Base-by-base conservation (phyloP, 2,113 vertebrate genomes). In the Ictalurus furcatus region DNA sequence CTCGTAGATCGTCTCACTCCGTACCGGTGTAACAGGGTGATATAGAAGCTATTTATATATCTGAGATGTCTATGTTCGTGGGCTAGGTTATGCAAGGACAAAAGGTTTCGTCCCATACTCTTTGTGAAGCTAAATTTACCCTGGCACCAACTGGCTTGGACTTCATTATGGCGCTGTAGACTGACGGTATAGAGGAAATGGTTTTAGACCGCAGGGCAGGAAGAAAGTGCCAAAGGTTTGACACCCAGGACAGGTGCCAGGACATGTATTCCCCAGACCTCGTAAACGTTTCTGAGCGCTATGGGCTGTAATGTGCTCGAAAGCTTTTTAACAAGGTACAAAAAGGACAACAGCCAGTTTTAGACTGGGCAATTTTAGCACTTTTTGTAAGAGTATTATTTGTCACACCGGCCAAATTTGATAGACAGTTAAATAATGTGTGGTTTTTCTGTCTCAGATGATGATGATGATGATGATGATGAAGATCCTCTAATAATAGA, bases 121-220 rank as follows among this genome's bases (percentile, higher is more conserved):
- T 86, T 74, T 81, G 11, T 19, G 4, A 87, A 48, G 74, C 85
- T 87, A 87, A 80, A 87, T 87, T 67, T 87, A 81, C 52, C 74
- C 79, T 74, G 23, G 30, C 16, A 34, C 52, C 48, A 37, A 59
- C 58, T 28, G 82, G 37, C 37, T 84, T 9, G 59, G 37, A 81
- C 87, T 73, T 71, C 78, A 83, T 65, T 58, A 56, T 82, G 76
- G 19, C 30, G 5, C 6, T 56, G 74, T 67, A 81, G 44, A 87
- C 87, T 40, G 79, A 3, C 44, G 37, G 19, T 69, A 34, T 16
- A n/a, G 52, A 88, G 34, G 21, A 88, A 65, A 82, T 58, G 52
- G 48, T 56, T 83, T 21, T 48, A 83, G 85, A 85, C 84, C 16
- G 25, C 65, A 69, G 30, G 85, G 76, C 17, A 82, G 37, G 58